These are phyloP conservation scores for Hephaestus fuliginosus DNA, from an alignment of 2,797 vertebrate genomes.

Conservation along the genomic window DNA sequence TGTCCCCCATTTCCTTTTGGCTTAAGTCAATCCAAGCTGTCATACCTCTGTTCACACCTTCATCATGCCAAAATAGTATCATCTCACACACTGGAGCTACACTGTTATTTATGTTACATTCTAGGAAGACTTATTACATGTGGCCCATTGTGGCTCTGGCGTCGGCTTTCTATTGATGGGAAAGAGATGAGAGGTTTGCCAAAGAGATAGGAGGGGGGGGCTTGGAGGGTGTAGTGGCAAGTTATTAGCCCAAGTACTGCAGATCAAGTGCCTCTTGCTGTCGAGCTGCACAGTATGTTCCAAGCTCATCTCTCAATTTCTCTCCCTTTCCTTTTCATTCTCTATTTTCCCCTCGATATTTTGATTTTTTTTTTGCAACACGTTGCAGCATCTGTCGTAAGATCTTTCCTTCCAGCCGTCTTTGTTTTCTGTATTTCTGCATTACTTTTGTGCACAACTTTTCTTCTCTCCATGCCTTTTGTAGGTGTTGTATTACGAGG, in stretches of 20 bases:
- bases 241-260: conserved; percentile 61
- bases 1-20: conserved; percentile 28
- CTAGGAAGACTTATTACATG: conserved; percentile 22
- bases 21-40: conserved; percentile 41
- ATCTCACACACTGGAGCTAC: conserved; percentile 21
- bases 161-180: conserved; percentile 31
- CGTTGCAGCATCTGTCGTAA: conserved; percentile 25
- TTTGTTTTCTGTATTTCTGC: conserved; percentile 22
- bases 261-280: conserved; percentile 60
- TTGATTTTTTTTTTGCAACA: conserved; percentile 20
- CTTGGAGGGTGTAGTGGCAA: conserved; percentile 38
- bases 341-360: conserved; percentile 29
- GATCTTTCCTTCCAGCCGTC: conserved; percentile 33
- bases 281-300: conserved; percentile 30
- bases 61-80: conserved; percentile 33
- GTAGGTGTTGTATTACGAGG: conserved; percentile 50
- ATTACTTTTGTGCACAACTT: neutral
- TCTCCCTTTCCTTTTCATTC: neutral
- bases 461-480: conserved; percentile 37
- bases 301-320: conserved; percentile 27
- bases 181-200: conserved; percentile 42
- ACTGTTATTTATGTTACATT: conserved; percentile 36
- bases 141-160: conserved; percentile 24
- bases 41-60: conserved; percentile 36
- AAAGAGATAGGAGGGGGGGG: conserved; percentile 25